phyloP scores from a whole-genome alignment of 2,888 invertebrate species.

The Petrophora chlorosata region DNA sequence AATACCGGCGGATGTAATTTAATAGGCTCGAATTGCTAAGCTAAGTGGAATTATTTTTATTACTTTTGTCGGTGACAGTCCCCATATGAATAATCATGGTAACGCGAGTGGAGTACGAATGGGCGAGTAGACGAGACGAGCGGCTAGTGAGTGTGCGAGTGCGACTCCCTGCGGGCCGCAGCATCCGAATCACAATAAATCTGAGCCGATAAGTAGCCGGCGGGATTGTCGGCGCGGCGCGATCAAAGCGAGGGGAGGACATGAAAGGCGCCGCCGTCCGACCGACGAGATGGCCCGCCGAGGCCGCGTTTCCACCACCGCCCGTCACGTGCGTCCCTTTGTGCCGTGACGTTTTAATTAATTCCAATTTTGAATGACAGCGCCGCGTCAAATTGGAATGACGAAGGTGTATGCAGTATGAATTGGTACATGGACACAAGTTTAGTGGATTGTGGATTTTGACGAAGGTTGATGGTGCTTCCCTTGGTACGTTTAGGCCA shows the following conservation, averaged over 20 bases:
- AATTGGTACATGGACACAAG: constrained; percentile 7
- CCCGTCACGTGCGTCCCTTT: constrained; percentile 59
- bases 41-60: constrained; percentile 23
- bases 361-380: constrained; percentile 67
- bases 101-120: constrained; percentile 54
- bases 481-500: not conserved
- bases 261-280: constrained; percentile 73
- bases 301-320: constrained; percentile 65
- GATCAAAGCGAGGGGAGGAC: constrained; percentile 78
- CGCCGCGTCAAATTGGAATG: constrained; percentile 54
- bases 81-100: constrained; percentile 52
- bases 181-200: constrained; percentile 82
- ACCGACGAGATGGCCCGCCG: constrained; percentile 22
- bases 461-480: constrained; percentile 28
- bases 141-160: constrained; percentile 41
- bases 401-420: constrained; percentile 52
- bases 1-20: constrained; percentile 25
- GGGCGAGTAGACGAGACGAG: constrained; percentile 49
- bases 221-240: constrained; percentile 79
- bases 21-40: constrained; percentile 24
- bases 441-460: constrained; percentile 28
- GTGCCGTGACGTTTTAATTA: constrained; percentile 66
- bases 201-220: constrained; percentile 82
- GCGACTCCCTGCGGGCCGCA: constrained; percentile 67
- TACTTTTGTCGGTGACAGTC: constrained; percentile 48